Conservation (phyloP, 2,113 vertebrate genomes). For the Pelecanoides urinatrix region DNA sequence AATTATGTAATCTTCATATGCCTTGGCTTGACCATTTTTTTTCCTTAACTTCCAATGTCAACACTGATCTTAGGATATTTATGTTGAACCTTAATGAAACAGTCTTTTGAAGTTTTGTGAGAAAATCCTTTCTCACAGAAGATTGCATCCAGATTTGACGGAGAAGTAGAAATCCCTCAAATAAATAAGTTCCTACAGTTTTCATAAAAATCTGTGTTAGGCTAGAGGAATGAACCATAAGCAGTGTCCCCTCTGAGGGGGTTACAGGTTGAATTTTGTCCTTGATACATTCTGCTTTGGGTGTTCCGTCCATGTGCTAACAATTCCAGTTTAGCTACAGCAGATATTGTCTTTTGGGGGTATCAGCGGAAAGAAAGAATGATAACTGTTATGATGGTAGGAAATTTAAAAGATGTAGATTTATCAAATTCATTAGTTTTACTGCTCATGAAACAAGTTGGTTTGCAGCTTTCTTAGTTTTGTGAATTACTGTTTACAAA, state of each 20-base stretch:
- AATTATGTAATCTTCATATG: neutral
- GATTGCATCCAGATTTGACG: neutral
- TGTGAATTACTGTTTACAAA: neutral
- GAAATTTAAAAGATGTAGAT: neutral
- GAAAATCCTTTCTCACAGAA: neutral
- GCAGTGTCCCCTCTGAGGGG: neutral
- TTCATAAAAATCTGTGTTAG: neutral
- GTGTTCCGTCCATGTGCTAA: neutral
- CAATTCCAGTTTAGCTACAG: neutral
- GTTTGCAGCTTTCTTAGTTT: neutral
- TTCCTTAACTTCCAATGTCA: neutral
- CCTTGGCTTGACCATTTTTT: neutral
- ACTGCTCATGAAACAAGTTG: neutral
- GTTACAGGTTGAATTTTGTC: neutral
- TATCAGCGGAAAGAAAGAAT: neutral
- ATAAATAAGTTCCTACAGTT: neutral
- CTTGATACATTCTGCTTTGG: neutral
- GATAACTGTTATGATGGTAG: neutral
- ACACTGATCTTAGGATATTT: neutral
- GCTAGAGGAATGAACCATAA: neutral
- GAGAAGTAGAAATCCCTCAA: neutral
- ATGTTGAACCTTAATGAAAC: neutral
- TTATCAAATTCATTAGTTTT: neutral
- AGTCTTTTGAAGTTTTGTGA: neutral
- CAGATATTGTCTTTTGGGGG: neutral